Conservation (phyloP, 2,113 vertebrate species). For the Cariama cristata region DNA sequence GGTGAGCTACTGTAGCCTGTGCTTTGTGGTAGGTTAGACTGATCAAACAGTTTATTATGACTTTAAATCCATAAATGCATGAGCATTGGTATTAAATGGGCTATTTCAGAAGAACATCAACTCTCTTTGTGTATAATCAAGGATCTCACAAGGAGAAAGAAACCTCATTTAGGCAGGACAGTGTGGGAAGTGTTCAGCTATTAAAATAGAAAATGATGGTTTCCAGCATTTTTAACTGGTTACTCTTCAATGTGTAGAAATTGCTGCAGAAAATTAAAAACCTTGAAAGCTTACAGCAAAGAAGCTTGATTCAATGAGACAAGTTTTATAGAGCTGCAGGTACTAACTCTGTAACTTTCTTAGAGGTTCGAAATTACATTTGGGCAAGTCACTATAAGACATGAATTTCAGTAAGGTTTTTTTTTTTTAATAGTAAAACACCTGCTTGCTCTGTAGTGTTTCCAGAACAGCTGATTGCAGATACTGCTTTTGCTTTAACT, state of each 20-base stretch:
- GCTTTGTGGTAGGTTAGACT: background rate
- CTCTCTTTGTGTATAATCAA: conserved; percentile 2
- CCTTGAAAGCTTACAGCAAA: conserved; percentile 23
- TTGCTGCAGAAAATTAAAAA: conserved; percentile 55
- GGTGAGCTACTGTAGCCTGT: background rate
- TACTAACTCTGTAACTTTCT: background rate
- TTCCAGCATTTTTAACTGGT: conserved; percentile 10
- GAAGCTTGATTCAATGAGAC: conserved; percentile 28
- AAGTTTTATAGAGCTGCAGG: conserved; percentile 32
- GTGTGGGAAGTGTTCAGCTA: conserved; percentile 28
- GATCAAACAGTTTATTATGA: background rate
- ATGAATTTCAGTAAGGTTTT: background rate
- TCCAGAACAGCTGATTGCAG: conserved; percentile 13
- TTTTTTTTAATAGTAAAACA: background rate
- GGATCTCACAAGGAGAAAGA: background rate
- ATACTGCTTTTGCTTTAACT: background rate
- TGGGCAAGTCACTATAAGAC: background rate
- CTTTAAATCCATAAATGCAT: background rate
- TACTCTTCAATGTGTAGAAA: conserved; percentile 7
- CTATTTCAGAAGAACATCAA: background rate
- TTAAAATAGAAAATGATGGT: conserved; percentile 28
- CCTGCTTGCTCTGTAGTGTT: background rate
- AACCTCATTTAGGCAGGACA: conserved; percentile 38
- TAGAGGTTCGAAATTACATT: conserved; percentile 43
- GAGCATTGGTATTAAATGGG: background rate